phyloP scores from a whole-genome alignment of 2,113 vertebrate genomes.

The Amblyopsis rosae region DNA sequence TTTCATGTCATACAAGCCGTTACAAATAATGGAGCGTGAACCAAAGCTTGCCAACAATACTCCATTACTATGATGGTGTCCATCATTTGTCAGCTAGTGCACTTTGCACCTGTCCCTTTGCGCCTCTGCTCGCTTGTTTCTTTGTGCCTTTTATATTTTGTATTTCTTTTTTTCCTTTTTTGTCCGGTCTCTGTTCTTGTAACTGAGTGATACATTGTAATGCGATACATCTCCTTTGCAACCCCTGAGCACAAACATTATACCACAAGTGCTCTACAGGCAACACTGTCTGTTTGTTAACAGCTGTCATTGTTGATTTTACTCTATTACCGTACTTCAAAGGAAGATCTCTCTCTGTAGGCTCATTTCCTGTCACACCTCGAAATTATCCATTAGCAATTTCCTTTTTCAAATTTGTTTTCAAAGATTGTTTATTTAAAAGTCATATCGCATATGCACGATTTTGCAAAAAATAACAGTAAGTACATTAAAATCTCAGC shows the following conservation, averaged over 20 bases:
- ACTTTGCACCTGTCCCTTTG: conserved; percentile 29
- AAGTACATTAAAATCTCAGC: not conserved
- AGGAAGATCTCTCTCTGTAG: not conserved
- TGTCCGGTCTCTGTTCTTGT: conserved; percentile 14
- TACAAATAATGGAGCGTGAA: conserved; percentile 5
- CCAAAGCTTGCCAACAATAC: conserved; percentile 21
- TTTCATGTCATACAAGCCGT: conserved; percentile 10
- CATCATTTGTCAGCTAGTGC: conserved; percentile 30
- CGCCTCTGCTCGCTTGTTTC: conserved; percentile 10
- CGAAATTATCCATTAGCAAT: not conserved
- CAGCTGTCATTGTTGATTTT: conserved; percentile 8
- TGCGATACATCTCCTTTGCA: conserved; percentile 16
- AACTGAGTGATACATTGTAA: conserved; percentile 17
- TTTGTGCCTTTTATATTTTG: conserved; percentile 21
- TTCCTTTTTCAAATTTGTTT: not conserved
- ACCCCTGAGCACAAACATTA: conserved; percentile 9
- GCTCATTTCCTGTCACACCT: not conserved
- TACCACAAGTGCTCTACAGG: not conserved
- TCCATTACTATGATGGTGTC: conserved; percentile 25
- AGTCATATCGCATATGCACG: not conserved
- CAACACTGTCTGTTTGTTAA: conserved; percentile 6
- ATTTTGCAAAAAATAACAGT: not conserved
- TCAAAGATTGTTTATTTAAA: not conserved
- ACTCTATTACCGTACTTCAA: not conserved
- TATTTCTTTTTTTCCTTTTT: conserved; percentile 27